Evolutionary conservation across 2,888 invertebrate species (phyloP), one percentile per base, ranked within the genome.

Genomic region (Netelia inedita): DNA sequence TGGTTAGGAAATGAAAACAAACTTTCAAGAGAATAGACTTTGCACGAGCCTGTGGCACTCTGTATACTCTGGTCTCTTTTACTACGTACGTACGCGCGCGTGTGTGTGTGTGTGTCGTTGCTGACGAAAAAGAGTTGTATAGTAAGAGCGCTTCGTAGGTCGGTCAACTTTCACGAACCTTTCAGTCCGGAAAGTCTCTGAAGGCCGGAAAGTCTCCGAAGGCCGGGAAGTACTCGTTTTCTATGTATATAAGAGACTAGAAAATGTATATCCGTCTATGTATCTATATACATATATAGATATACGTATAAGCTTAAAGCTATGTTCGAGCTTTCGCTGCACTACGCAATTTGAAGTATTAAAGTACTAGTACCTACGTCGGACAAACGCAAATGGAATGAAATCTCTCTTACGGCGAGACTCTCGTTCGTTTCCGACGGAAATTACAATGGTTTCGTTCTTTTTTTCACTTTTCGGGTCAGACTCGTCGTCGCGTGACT

Each of bases 1-100:
- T 59, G 46, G 72, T 16, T n/a, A 71, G 83, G 59, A 83, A 83
- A 80, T 74, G 76, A 83, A 80, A 85, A 85, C 53, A 68, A 80
- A 80, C 80, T 85, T 72, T 43, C 66, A 68, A 74, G 66, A 9
- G 14, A 68, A 80, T 10, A 74, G 50, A 21, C 50, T 23, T 59
- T n/a, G 43, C 35, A 19, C 14, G 35, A 46, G 16, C 9, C 35
- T 16, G 53, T 16, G 14, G 11, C 11, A 35, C 46, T 28, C 16
- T 11, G 55, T 28, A n/a, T 6, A 14, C 3, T n/a, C n/a, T 19
- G 11, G 19, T 61, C 3, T 41, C 14, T 46, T 46, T 14, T 46
- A 46, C 46, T 46, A 10, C 14, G 46, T 46, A 1, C 1, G 8
- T 35, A 35, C 35, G 35, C 6, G 35, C 35, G 35, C 0, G 14